These are phyloP conservation scores for Oncorhynchus tshawytscha DNA, from an alignment of 2,113 vertebrate species.

Conservation along the genomic window DNA sequence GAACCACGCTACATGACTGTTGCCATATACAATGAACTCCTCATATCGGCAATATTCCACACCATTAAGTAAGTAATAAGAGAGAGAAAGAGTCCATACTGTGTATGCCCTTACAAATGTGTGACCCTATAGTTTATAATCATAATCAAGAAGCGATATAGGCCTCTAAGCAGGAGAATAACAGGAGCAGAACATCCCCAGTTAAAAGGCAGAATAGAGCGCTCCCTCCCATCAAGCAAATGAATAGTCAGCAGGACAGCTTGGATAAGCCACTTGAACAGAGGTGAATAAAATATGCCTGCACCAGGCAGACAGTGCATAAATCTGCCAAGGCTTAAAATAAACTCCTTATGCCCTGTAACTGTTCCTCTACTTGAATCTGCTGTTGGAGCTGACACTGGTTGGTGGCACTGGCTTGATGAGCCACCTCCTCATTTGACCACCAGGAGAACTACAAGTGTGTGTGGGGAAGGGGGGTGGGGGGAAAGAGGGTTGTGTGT, in stretches of 20 bases:
- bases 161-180: constrained; percentile 10
- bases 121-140: constrained; percentile 24
- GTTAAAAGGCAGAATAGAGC: constrained; percentile 26
- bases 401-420: not conserved
- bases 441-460: not conserved
- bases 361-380: constrained; percentile 12
- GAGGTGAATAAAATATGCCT: constrained; percentile 57
- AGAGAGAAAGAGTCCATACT: not conserved
- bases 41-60: constrained; percentile 95
- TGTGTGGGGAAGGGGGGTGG: not conserved
- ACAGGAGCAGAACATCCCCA: constrained; percentile 37
- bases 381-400: not conserved
- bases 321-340: constrained; percentile 47
- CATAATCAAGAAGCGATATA: constrained; percentile 9
- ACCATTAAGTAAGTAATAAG: constrained; percentile 84
- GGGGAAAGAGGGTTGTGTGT: not conserved
- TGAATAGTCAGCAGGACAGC: constrained; percentile 41
- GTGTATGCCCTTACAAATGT: too few species aligned
- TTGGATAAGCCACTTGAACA: constrained; percentile 39
- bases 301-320: constrained; percentile 39
- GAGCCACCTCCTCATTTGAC: constrained; percentile 10
- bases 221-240: constrained; percentile 44
- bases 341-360: constrained; percentile 39
- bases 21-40: constrained; percentile 96
- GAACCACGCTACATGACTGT: constrained; percentile 97